Base-by-base conservation (phyloP, 2,888 invertebrate species). In the Brenthis hecate region DNA sequence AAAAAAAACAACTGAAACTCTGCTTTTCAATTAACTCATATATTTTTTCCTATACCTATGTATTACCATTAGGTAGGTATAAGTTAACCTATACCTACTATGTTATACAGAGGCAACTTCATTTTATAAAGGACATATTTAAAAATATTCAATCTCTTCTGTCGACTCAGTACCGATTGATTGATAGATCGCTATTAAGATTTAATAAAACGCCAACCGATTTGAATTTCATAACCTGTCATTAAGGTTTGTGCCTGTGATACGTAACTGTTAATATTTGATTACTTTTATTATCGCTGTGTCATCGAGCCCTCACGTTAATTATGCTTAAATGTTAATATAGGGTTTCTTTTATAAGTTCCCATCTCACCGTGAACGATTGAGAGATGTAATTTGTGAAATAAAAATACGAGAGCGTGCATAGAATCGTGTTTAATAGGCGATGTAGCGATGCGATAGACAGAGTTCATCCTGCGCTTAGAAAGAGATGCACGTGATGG, bases 381-480 rank as follows among this genome's bases (percentile, higher is more conserved):
- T 69, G 70, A 70, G 72, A 67, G 76, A 76, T 28, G 32, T 60
- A 28, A 78, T 76, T 78, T 70, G 74, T 78, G 78, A 81, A 81
- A 84, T 80, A 84, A 87, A 87, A 86, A 85, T 89, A 89, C 92
- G 92, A 88, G 89, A 78, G 87, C 79, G 78, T 81, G 92, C 92
- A 92, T 92, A 92, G 87, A 83, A 89, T 90, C 92, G 91, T 92
- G 92, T 88, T 88, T 92, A 92, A 92, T 92, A 84, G 86, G 78
- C 85, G 87, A 86, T 87, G 86, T 85, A 83, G 77, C 81, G 77
- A 54, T 78, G 81, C 81, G 79, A 75, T 77, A 62, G 32, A 56
- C 60, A 55, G 68, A 73, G 75, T 74, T 81, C 77, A 82, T 86
- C 85, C 83, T 85, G 84, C 79, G 82, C 81, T 80, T 77, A 77